Evolutionary conservation across 64 coral and sea anemone genomes (phyloP).

Genomic region (Pocillopora verrucosa): DNA sequence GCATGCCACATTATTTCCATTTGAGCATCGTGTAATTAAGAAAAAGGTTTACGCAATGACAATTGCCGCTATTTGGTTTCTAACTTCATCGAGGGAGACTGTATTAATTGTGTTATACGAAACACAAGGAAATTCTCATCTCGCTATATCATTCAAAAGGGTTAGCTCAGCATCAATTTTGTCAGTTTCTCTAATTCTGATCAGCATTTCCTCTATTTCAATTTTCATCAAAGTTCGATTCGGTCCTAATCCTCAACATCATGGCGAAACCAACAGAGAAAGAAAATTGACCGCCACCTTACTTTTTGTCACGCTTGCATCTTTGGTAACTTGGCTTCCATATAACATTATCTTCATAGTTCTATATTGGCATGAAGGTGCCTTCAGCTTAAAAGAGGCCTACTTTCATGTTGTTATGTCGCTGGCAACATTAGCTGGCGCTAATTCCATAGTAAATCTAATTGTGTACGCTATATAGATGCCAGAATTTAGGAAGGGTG

Average conservation of each 20-base stretch:
- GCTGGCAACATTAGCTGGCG: neutral
- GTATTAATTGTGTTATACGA: neutral
- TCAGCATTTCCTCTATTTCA: neutral
- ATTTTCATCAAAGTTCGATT: slow-evolving; percentile 17
- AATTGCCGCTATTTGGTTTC: neutral
- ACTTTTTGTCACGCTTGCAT: neutral
- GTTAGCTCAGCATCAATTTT: too few species aligned
- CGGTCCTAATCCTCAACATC: neutral
- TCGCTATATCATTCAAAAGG: too few species aligned
- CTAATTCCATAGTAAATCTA: slow-evolving; percentile 21
- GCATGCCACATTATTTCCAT: neutral
- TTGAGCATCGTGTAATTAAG: neutral
- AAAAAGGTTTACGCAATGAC: neutral
- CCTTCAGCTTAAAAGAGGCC: too few species aligned
- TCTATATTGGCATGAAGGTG: too few species aligned
- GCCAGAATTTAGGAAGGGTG: too few species aligned
- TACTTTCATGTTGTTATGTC: too few species aligned
- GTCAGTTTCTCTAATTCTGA: neutral
- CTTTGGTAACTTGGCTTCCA: neutral
- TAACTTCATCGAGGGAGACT: neutral
- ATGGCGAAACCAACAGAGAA: neutral
- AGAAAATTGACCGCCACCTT: slow-evolving; percentile 5
- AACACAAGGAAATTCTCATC: too few species aligned
- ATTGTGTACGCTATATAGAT: slow-evolving; percentile 1
- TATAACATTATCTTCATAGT: neutral